Base-by-base conservation (phyloP, 2,888 invertebrate species). In the Apeira syringaria region DNA sequence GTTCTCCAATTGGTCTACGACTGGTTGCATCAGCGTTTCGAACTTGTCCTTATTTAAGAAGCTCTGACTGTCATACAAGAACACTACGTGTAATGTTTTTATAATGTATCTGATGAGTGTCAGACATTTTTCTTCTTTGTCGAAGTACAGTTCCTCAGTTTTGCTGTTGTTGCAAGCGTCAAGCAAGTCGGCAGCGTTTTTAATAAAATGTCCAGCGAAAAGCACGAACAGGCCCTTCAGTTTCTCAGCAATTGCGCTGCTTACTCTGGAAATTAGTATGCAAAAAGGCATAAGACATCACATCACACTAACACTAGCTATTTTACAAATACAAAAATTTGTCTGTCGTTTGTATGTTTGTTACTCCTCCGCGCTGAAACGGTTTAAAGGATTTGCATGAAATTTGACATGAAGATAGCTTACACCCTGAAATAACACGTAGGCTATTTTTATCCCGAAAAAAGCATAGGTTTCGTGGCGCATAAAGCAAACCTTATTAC, bases 1-100 rank as follows among this genome's bases (percentile, higher is more conserved):
- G 68, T 96, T 97, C 68, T 97, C 96, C 40, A 97, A 69, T 82
- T 98, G 98, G 76, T 98, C 97, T 0, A 98, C 95, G 6, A 99
- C 84, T 0, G 98, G 96, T 52, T 95, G 95, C 92, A 97, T 94
- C 0, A 99, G 78, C 0, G 94, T 91, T 53, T 97, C 94, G 75
- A 98, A 98, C 32, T 96, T 89, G 53, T 97, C 96, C 55, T 94
- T 94, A 67, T 94, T 97, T 0, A 98, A 82, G 69, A 98, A 97
- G 62, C 94, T 94, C 52, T 95, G 95, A 31, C 93, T 94, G 69
- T 97, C 97, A 59, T 97, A 94, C 34, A 94, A 80, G 71, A 97
- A 98, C 0, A 98, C 93, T 12, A 93, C 92, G 36, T 93, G 89
- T 7, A 98, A 80, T 1, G 96, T 97, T 61, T 92, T 91, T 7